Evolutionary conservation across 2,888 invertebrate species (phyloP), one percentile per base, ranked within the genome.

Genomic region (Brachynemurus nebulosus): DNA sequence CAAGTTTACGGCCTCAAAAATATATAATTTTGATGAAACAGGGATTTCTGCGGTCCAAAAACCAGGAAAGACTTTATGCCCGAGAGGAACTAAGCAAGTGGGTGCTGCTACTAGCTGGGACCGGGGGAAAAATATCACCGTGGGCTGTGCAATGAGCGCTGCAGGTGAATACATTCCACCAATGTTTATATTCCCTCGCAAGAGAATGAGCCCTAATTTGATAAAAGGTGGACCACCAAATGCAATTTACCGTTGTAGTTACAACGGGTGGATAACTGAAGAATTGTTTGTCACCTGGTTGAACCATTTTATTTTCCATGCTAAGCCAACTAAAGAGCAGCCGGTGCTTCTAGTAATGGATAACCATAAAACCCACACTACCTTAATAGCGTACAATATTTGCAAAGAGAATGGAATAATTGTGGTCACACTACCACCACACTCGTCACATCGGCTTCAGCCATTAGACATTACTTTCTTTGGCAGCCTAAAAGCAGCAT

Each of bases 101-200:
- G 64, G 66, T 12, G 57, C 59, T 1, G 54, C 62, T 2, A 63
- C 63, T 21, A 63, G 60, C 48, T 54, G 61, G 51, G 63, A 64
- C 48, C 54, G 59, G 52, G 64, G 62, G 55, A 52, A 53, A 47
- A 56, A 59, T 35, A 59, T 65, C 2, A 67, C 66, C 2, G 45
- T 64, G n/a, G 37, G 64, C 40, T 65, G 61, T 55, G 55, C 61
- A 12, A 59, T 65, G 56, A 66, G 55, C 52, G 58, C 60, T 49
- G 53, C 60, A 36, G 60, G 65, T 8, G 40, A 46, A 11, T 66
- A 51, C 49, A 54, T 67, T 20, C 65, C 66, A 5, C 66, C 65
- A 2, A 63, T 68, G 63, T 65, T 67, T 51, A 65, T 68, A 39
- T 68, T 60, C 45, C 64, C 64, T 1, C 44, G 64, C 18, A 59